Conservation (phyloP, 2,113 vertebrate genomes). For the Noturus placidus region DNA sequence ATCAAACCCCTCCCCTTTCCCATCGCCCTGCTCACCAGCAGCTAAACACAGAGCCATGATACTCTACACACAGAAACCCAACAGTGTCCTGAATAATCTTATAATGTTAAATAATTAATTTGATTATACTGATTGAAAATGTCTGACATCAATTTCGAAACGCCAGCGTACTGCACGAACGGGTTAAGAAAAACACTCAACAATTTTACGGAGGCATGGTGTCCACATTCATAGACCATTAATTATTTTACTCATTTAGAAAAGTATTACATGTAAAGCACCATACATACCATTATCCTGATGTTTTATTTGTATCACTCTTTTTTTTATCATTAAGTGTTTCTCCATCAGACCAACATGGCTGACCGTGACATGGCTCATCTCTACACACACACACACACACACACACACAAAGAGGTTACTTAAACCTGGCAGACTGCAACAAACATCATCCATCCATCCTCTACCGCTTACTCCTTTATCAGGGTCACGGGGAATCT, state of each 20-base stretch:
- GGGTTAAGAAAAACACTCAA: background rate
- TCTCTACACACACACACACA: background rate
- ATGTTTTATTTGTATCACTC: background rate
- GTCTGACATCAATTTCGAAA: too few relatives aligned
- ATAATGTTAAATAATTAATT: too few relatives aligned
- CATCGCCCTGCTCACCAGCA: too few relatives aligned
- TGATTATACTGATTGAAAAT: too few relatives aligned
- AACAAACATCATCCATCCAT: background rate
- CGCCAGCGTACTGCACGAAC: too few relatives aligned
- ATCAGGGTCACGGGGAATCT: too few relatives aligned
- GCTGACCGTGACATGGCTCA: background rate
- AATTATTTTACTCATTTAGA: background rate
- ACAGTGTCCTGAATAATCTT: too few relatives aligned
- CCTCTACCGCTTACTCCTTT: too few relatives aligned
- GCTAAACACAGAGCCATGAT: too few relatives aligned
- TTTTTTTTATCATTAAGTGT: background rate
- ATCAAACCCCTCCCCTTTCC: too few relatives aligned
- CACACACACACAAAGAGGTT: background rate
- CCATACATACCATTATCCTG: background rate
- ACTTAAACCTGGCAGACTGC: background rate
- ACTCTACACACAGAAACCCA: too few relatives aligned
- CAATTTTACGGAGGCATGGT: background rate
- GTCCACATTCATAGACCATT: too few relatives aligned
- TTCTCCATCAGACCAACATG: background rate
- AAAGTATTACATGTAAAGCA: background rate